These are phyloP conservation scores for Drosophila borealis DNA, from an alignment of 2,888 invertebrate species.

Conservation along the genomic window DNA sequence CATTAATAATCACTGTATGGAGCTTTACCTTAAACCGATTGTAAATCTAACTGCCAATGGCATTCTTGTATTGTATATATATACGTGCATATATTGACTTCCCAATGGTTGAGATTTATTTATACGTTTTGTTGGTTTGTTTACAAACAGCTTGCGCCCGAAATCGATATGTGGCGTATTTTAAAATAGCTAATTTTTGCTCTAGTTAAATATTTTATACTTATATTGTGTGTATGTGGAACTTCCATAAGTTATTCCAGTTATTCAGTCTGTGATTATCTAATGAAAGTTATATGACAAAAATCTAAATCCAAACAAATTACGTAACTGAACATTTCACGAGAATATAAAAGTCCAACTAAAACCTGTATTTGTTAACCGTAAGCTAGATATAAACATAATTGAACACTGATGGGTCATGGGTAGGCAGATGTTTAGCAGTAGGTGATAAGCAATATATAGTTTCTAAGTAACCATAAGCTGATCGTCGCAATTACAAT, in stretches of 20 bases:
- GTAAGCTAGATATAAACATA: conserved; percentile 37
- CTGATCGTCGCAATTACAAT: conserved; percentile 64
- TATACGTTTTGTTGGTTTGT: conserved; percentile 36
- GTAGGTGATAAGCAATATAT: conserved; percentile 68
- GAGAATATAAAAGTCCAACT: conserved; percentile 42
- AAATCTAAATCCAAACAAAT: conserved; percentile 53
- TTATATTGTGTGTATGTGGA: conserved; percentile 27
- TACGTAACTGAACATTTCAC: conserved; percentile 74
- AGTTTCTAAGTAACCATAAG: conserved; percentile 58
- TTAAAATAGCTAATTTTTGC: conserved; percentile 70
- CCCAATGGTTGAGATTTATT: conserved; percentile 44
- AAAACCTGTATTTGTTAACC: conserved; percentile 20
- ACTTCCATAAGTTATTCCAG: conserved; percentile 75
- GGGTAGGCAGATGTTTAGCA: conserved; percentile 78
- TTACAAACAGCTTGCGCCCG: conserved; percentile 22
- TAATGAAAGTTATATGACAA: conserved; percentile 61
- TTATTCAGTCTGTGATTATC: conserved; percentile 74
- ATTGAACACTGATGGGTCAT: conserved; percentile 67
- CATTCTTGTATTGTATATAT: conserved; percentile 41
- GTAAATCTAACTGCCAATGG: conserved; percentile 60
- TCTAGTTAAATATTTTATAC: conserved; percentile 54
- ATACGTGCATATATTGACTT: conserved; percentile 13
- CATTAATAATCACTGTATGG: conserved; percentile 34
- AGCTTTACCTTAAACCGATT: conserved; percentile 70
- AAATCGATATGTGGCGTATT: conserved; percentile 38